These are phyloP conservation scores for Sinella curviseta DNA, from an alignment of 1,140 invertebrate genomes.

Conservation along the genomic window DNA sequence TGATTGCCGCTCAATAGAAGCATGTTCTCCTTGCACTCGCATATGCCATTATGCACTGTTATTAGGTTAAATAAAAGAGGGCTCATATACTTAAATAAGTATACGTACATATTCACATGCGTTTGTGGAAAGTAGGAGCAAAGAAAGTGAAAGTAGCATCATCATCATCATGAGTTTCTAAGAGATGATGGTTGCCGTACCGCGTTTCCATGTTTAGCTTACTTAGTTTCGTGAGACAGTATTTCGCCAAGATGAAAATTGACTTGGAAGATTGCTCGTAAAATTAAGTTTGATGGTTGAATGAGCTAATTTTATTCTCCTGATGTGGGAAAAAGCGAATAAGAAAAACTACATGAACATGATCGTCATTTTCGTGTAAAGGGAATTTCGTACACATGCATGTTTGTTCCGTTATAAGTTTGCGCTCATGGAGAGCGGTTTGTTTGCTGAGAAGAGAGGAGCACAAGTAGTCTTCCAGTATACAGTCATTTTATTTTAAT, in stretches of 20 bases:
- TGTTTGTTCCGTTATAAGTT: too few species aligned
- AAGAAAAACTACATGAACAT: neutral
- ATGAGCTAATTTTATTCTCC: conserved; percentile 11
- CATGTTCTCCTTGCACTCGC: neutral
- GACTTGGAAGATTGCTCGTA: neutral
- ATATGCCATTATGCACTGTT: neutral
- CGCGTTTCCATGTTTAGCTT: neutral
- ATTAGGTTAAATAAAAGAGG: neutral
- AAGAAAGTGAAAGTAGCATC: neutral
- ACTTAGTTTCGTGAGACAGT: neutral
- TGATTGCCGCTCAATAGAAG: neutral
- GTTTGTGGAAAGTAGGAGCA: too few species aligned
- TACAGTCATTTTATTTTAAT: too few species aligned
- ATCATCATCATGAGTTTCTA: neutral
- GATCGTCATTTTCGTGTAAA: neutral
- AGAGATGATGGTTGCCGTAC: too few species aligned
- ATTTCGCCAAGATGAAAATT: neutral
- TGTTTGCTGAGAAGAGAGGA: neutral
- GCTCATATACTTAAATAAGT: neutral
- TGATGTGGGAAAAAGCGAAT: neutral
- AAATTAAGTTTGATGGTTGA: conserved; percentile 20
- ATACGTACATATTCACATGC: too few species aligned
- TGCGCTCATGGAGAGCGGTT: too few species aligned
- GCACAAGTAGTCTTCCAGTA: too few species aligned
- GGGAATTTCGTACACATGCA: too few species aligned